Evolutionary conservation across 2,113 vertebrate species (phyloP), one percentile per base, ranked within the genome.

Genomic region (Hippocampus comes): DNA sequence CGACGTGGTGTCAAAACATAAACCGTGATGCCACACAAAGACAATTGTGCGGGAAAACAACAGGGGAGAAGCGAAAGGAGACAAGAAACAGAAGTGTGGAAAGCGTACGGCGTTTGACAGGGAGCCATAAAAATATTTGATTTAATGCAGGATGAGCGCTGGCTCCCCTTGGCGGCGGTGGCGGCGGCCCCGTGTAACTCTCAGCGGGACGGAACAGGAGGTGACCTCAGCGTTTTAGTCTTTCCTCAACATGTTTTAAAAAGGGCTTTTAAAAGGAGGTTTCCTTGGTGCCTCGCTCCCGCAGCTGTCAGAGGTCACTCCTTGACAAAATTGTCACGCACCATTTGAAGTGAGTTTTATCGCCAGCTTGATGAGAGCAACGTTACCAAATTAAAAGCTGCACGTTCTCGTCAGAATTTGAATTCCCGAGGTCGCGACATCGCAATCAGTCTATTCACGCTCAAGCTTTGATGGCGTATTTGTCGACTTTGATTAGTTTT

Each of bases 191-290:
- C 20, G 55, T 57, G 60, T 82, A 69, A 88, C 83, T 86, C 77
- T 73, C 21, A 53, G 71, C 1, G 21, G 4, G 60, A 75, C 75
- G 21, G 34, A 41, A 53, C 69, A 63, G 64, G 57, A 72, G 84
- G 81, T 86, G 78, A 82, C 82, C 79, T 76, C 75, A 70, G 68
- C 27, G 46, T 82, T 87, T 74, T 63, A 76, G 78, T 53, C 43
- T 70, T 79, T 77, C 67, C 66, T 71, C 42, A 78, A 82, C 80
- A 63, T 67, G 69, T 81, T 82, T 73, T 38, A 5, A 38, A 53
- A 68, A 1, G 30, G 53, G 34, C 43, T 51, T 77, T 82, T 68
- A 65, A 74, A 67, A 73, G 5, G 49, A 72, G 65, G 74, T 77
- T 80, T 76, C 48, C 56, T 55, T 38, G 60, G 72, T 77, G 64